phyloP scores from a whole-genome alignment of 2,888 invertebrate species.

The Lasius fuliginosus region DNA sequence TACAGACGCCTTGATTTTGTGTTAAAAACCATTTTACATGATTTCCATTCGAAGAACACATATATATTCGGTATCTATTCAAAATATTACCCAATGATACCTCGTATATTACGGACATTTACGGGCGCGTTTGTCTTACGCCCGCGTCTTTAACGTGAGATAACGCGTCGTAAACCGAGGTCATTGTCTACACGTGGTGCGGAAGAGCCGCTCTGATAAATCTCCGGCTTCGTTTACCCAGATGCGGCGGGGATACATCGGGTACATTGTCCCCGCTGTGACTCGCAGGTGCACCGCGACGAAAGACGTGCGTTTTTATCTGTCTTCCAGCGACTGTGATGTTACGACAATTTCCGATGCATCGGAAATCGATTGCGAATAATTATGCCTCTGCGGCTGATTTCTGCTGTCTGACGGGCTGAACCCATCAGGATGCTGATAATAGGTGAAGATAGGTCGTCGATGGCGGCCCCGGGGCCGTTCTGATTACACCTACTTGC shows the following conservation, averaged over 20 bases:
- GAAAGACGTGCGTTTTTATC: neutral
- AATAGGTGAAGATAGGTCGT: slow-evolving; percentile 46
- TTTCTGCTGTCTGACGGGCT: slow-evolving; percentile 46
- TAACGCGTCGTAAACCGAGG: slow-evolving; percentile 37
- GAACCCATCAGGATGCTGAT: slow-evolving; percentile 44
- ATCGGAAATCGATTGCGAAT: slow-evolving; percentile 46
- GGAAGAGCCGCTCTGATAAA: slow-evolving; percentile 46
- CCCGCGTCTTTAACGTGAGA: slow-evolving; percentile 15
- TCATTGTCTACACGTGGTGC: slow-evolving; percentile 41
- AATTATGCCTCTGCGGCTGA: slow-evolving; percentile 46
- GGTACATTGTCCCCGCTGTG: slow-evolving; percentile 4
- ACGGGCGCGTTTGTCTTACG: slow-evolving; percentile 1
- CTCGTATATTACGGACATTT: neutral
- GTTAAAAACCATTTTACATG: neutral
- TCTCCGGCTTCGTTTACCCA: slow-evolving; percentile 36
- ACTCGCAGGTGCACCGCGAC: neutral
- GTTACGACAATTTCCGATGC: neutral
- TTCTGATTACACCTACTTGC: slow-evolving; percentile 63
- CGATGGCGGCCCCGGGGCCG: slow-evolving; percentile 38
- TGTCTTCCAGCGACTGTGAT: neutral
- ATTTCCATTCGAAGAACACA: neutral
- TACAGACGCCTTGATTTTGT: neutral
- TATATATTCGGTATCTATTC: neutral
- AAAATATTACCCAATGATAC: slow-evolving; percentile 3
- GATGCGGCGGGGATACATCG: slow-evolving; percentile 20